These are phyloP conservation scores for Clarias platycephalus DNA, from an alignment of 2,797 vertebrate genomes.

Conservation along the genomic window DNA sequence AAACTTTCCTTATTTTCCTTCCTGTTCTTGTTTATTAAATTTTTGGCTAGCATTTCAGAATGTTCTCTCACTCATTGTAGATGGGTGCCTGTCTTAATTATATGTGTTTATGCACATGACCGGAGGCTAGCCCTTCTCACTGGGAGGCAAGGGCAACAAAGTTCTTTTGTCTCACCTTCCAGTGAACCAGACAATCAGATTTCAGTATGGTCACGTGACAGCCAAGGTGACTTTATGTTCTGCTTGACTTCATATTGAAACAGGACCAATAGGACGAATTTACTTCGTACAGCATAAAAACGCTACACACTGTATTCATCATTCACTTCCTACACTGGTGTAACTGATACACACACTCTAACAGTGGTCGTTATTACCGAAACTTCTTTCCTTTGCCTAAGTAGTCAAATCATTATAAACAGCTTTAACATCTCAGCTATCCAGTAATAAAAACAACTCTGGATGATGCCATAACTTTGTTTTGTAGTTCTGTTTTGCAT, in stretches of 20 bases:
- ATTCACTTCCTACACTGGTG: neutral
- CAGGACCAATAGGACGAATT: neutral
- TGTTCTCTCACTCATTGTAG: neutral
- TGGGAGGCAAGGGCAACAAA: neutral
- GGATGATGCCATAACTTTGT: neutral
- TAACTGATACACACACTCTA: neutral
- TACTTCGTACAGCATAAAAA: neutral
- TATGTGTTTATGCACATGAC: neutral
- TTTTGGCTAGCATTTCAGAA: neutral
- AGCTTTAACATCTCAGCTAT: neutral
- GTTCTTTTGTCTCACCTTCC: conserved; percentile 9
- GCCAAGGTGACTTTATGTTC: conserved; percentile 19
- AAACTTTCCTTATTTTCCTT: neutral
- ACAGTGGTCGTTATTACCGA: too few species aligned
- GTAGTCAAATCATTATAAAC: neutral
- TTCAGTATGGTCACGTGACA: conserved; percentile 26
- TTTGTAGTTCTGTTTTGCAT: conserved; percentile 13
- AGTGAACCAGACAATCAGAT: conserved; percentile 23
- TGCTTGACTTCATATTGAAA: neutral
- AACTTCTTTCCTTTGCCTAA: neutral
- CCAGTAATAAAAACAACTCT: neutral
- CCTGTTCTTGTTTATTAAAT: neutral
- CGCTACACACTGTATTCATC: neutral
- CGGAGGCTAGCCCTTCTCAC: neutral
- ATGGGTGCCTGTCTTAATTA: neutral